Evolutionary conservation across 2,888 invertebrate genomes (phyloP).

Genomic region (Pandemis corylana): DNA sequence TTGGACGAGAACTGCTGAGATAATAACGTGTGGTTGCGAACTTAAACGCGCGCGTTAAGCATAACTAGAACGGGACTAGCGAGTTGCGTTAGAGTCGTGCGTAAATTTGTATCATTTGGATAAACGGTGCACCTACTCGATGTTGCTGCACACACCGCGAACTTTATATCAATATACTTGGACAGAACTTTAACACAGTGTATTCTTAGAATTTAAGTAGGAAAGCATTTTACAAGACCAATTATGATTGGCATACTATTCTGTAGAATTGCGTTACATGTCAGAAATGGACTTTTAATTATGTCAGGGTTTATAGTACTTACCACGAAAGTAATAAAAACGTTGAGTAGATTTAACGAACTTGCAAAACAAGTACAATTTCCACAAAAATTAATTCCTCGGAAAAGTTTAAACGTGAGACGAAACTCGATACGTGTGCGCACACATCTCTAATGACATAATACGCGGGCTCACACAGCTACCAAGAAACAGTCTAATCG

Average conservation of each 20-base stretch:
- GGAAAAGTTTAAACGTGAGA: conserved; percentile 25
- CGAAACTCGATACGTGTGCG: conserved; percentile 53
- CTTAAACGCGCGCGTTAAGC: conserved; percentile 51
- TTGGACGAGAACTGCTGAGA: not conserved
- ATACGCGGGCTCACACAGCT: conserved; percentile 72
- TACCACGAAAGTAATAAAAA: no score
- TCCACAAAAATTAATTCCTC: not conserved
- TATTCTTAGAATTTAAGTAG: no score
- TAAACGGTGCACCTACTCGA: conserved; percentile 54
- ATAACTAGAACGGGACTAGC: conserved; percentile 49
- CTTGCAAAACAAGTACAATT: not conserved
- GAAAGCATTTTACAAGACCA: no score
- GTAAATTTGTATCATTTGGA: conserved; percentile 66
- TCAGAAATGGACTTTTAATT: no score
- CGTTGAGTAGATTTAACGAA: not conserved
- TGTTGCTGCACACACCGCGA: conserved; percentile 50
- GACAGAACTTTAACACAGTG: no score
- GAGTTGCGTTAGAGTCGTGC: conserved; percentile 48
- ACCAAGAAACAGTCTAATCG: conserved; percentile 82
- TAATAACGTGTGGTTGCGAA: conserved; percentile 37
- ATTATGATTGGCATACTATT: no score
- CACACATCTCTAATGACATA: conserved; percentile 74
- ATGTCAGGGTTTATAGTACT: no score
- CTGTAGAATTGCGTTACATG: no score
- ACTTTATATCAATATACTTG: not conserved